Conservation (phyloP, 2,888 invertebrate genomes). For the Spodoptera picta region DNA sequence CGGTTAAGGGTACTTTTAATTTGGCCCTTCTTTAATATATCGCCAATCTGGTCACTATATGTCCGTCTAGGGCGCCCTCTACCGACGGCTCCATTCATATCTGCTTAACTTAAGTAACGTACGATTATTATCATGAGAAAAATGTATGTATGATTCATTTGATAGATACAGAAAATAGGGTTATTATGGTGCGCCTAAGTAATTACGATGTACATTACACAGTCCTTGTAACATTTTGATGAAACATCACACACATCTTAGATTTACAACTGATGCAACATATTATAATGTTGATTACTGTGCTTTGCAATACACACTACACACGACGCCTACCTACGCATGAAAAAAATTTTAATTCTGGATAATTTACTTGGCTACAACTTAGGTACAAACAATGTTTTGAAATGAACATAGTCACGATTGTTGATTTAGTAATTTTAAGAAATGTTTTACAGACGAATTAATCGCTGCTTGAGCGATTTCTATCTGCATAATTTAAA, state of each 20-base stretch:
- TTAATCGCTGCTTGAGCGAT: slow-evolving; percentile 12
- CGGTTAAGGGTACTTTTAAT: too few species aligned
- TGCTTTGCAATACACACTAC: slow-evolving; percentile 38
- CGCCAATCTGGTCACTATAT: too few species aligned
- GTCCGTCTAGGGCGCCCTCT: too few species aligned
- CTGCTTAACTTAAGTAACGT: slow-evolving; percentile 9
- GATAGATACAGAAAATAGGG: slow-evolving; percentile 53
- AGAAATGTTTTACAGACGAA: slow-evolving; percentile 11
- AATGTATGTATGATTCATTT: slow-evolving; percentile 52
- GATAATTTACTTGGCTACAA: not conserved
- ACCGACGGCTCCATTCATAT: too few species aligned
- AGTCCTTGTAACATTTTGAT: slow-evolving; percentile 77
- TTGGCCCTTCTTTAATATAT: too few species aligned
- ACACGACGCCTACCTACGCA: slow-evolving; percentile 33
- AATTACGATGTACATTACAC: slow-evolving; percentile 66
- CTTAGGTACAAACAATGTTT: not conserved
- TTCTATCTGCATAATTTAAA: slow-evolving; percentile 34
- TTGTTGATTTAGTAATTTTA: not conserved
- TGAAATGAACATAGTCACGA: slow-evolving; percentile 1
- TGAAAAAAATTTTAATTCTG: slow-evolving; percentile 26
- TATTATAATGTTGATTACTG: slow-evolving; percentile 58
- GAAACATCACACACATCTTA: slow-evolving; percentile 57
- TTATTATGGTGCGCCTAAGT: slow-evolving; percentile 64
- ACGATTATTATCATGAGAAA: slow-evolving; percentile 45
- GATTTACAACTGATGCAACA: slow-evolving; percentile 59